Conservation (phyloP, 2,888 invertebrate genomes). For the Cheiracanthium punctorium region DNA sequence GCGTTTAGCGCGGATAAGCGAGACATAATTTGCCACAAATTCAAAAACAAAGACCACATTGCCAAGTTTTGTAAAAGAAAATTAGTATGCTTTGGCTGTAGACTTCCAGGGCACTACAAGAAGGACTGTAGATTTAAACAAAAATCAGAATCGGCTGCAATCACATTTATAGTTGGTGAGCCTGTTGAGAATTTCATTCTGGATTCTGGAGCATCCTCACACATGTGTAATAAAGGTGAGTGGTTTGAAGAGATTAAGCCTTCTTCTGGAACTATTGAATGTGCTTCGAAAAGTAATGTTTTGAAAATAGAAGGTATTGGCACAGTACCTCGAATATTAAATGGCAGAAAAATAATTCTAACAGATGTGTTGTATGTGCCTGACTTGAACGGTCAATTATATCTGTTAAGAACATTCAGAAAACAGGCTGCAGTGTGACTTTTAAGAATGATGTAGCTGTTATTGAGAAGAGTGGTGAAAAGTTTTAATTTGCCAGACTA, state of each 20-base stretch:
- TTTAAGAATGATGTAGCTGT: too few species aligned
- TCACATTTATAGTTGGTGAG: constrained; percentile 19
- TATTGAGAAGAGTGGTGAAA: too few species aligned
- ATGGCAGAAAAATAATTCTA: neutral
- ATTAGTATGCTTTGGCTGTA: neutral
- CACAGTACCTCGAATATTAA: neutral
- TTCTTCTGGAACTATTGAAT: constrained; percentile 12
- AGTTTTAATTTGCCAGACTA: too few species aligned
- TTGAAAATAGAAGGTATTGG: constrained; percentile 17
- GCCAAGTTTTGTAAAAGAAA: constrained; percentile 2
- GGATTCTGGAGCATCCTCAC: neutral
- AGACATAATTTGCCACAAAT: constrained; percentile 23
- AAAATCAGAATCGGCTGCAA: constrained; percentile 17
- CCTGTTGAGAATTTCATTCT: neutral
- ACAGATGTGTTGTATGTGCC: constrained; percentile 13
- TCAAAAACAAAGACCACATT: constrained; percentile 9
- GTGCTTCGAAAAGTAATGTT: constrained; percentile 15
- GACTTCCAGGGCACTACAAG: neutral
- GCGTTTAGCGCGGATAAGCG: constrained; percentile 20
- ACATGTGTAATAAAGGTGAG: constrained; percentile 5
- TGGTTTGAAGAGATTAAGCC: constrained; percentile 18
- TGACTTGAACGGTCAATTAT: too few species aligned
- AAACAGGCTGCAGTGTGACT: too few species aligned
- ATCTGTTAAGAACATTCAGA: too few species aligned
- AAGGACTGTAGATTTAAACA: constrained; percentile 10